Base-by-base conservation (phyloP, 2,113 vertebrate genomes). In the Dendrocopos noguchii region DNA sequence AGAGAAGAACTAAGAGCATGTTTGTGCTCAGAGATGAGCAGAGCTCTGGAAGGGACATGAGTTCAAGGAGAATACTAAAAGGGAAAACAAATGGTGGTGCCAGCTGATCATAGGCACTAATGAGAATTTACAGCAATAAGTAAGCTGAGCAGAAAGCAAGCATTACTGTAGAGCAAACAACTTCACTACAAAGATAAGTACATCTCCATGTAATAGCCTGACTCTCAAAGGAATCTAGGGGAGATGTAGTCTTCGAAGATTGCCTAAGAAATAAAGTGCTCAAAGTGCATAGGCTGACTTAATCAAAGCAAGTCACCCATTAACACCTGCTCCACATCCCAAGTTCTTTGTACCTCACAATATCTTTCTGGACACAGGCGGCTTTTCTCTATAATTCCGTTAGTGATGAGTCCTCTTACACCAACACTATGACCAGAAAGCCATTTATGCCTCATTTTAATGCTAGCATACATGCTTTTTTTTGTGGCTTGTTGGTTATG, bases 231-330 rank as follows among this genome's bases (percentile, higher is more conserved):
- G 42, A 90, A 90, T 83, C 52, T 78, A 77, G n/a, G 78, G 59
- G 22, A 64, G 83, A 87, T 12, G 14, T 12, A 36, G 21, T 46
- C 52, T 91, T 95, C 87, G 64, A 95, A 92, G 84, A 60, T 6
- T 83, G 33, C 44, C 63, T 75, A 66, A 88, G 68, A 80, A 91
- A 31, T 56, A 89, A 77, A 77, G 10, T 50, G 63, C 34, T 84
- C 55, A 61, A 77, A 85, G 56, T 50, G 87, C 68, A 83, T 10
- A 79, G 27, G 14, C 77, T 90, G 55, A 46, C 18, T 85, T 81
- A 67, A 94, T 95, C 68, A 93, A 93, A 93, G 70, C n/a, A 75
- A 81, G 27, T 67, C 22, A 78, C 8, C 25, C 64, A 61, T 67
- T 78, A 86, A 61, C 28, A 72, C 39, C 3, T 68, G 17, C 18